phyloP scores from a whole-genome alignment of 2,797 vertebrate genomes.

The Onychomys torridus region DNA sequence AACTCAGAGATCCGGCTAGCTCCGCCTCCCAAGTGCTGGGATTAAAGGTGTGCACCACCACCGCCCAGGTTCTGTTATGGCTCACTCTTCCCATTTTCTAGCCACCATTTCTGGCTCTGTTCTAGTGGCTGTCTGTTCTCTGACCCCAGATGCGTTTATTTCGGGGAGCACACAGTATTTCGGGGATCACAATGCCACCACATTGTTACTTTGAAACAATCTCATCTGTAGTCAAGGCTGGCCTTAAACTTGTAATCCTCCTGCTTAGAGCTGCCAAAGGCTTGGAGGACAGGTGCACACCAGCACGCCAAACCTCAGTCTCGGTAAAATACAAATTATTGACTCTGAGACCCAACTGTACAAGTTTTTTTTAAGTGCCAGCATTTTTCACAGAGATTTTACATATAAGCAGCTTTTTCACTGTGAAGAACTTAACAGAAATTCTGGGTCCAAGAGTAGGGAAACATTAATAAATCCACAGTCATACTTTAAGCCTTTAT shows the following conservation, averaged over 20 bases:
- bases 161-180: too few relatives aligned
- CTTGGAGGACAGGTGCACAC: too few relatives aligned
- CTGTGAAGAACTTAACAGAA: neutral
- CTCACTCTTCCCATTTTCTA: too few relatives aligned
- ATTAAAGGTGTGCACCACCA: too few relatives aligned
- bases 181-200: too few relatives aligned
- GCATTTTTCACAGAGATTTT: neutral
- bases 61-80: too few relatives aligned
- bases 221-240: neutral
- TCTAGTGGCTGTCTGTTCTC: too few relatives aligned
- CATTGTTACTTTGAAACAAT: neutral
- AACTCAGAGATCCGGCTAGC: too few relatives aligned
- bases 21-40: too few relatives aligned
- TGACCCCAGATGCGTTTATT: too few relatives aligned
- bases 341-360: neutral
- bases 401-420: neutral
- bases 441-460: neutral
- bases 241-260: neutral
- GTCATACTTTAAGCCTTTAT: neutral
- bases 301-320: neutral
- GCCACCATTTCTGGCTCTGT: too few relatives aligned
- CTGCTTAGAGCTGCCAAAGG: neutral
- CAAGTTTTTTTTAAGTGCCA: neutral
- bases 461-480: neutral
- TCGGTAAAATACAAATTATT: neutral